Evolutionary conservation across 2,113 vertebrate species (phyloP), one percentile per base, ranked within the genome.

Genomic region (Garra rufa): DNA sequence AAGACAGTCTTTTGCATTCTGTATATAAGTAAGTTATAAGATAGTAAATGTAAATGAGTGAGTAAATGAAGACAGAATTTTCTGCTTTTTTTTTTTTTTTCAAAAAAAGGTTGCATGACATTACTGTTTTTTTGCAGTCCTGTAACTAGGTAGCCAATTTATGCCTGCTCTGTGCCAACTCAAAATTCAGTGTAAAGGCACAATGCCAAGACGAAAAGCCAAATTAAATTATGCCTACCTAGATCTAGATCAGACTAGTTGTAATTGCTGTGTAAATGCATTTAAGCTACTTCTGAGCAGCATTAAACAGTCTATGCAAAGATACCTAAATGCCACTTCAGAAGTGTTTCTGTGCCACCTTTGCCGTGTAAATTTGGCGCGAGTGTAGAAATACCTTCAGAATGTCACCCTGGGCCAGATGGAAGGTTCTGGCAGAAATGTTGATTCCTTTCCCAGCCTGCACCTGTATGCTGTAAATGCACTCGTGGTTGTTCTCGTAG

Each of bases 391-490:
- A 82, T 95, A 99, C 98, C 97, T 99, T 99, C 88, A 99, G 94
- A 91, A 98, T 94, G 94, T 99, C 98, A 90, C 97, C 97, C 92
- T 97, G 97, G 46, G 97, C 96, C 85, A 99, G 95, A 46, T 98
- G 96, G 94, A 99, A 99, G 28, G 95, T 95, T 93, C 94, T 94
- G 86, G 97, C 98, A 63, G 97, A 98, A 91, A 99, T 97, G 94
- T 99, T 99, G 90, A 99, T 97, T 88, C 98, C 98, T 91, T 98
- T 99, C 79, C 98, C 98, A 88, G 96, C 96, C 95, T 98, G 96
- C 85, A 99, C 98, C 88, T 98, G 97, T 92, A 99, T 97, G 90
- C 97, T 99, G 91, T 99, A 99, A 91, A 99, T 98, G 87, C 98
- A 99, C 90, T 99, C 98, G 52, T 99, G 94, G 90, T 93, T 93